Percentiles rank a stretch among this genome's conserved stretches.
These are phyloP conservation scores for Sinopyrophorus schimmeli DNA, from an alignment of 2,888 invertebrate genomes.

Conservation along the genomic window DNA sequence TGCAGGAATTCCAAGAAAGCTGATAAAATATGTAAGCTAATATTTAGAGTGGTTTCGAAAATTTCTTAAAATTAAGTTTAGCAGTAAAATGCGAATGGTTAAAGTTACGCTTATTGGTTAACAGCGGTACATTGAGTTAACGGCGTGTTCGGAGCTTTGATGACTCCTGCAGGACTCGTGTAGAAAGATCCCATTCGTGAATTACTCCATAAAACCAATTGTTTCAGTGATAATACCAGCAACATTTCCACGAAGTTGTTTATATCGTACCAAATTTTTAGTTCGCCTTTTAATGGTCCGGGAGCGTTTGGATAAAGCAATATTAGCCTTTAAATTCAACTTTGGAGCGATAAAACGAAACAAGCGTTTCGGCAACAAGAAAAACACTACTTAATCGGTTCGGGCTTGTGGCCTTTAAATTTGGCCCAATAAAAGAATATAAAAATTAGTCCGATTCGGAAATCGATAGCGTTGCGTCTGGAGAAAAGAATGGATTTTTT, in stretches of 20 bases:
- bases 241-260: slow-evolving; percentile 33
- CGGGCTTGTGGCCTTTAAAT: too few species aligned
- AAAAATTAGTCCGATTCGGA: too few species aligned
- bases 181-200: slow-evolving; percentile 41
- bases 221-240: slow-evolving; percentile 39
- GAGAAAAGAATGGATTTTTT: too few species aligned
- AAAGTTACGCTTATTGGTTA: slow-evolving; percentile 32
- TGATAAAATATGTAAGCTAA: too few species aligned
- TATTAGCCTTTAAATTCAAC: not conserved
- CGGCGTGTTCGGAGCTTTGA: slow-evolving; percentile 42
- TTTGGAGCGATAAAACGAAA: too few species aligned
- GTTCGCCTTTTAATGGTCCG: slow-evolving; percentile 5
- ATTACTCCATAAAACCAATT: slow-evolving; percentile 46
- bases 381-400: too few species aligned
- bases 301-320: not conserved
- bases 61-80: slow-evolving; percentile 24
- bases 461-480: too few species aligned
- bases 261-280: slow-evolving; percentile 12
- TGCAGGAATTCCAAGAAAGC: too few species aligned
- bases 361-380: too few species aligned
- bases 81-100: slow-evolving; percentile 27
- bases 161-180: slow-evolving; percentile 48
- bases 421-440: too few species aligned
- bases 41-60: slow-evolving; percentile 18
- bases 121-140: slow-evolving; percentile 40